These are phyloP conservation scores for Drosophila lacicola DNA, from an alignment of 2,888 invertebrate species.

Conservation along the genomic window DNA sequence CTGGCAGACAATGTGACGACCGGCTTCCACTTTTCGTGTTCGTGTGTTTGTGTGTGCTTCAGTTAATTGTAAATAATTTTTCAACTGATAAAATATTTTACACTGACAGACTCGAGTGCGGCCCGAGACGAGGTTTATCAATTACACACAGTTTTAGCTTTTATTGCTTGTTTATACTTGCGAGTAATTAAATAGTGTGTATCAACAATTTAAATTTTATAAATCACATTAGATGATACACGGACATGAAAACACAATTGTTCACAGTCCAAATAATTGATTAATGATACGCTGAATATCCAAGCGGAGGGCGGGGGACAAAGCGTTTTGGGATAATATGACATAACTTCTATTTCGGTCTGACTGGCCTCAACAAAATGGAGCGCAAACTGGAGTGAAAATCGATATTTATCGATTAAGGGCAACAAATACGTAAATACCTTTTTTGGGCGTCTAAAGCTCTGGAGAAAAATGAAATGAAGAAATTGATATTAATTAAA, in stretches of 20 bases:
- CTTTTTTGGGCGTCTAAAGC: too few relatives aligned
- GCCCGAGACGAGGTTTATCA: slow-evolving; percentile 4
- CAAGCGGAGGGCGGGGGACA: too few relatives aligned
- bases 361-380: too few relatives aligned
- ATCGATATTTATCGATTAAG: too few relatives aligned
- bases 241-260: neutral
- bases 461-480: too few relatives aligned
- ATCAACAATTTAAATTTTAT: neutral
- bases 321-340: too few relatives aligned
- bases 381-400: too few relatives aligned
- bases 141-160: slow-evolving; percentile 13
- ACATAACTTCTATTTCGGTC: too few relatives aligned
- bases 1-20: slow-evolving; percentile 69
- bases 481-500: too few relatives aligned
- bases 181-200: slow-evolving; percentile 11
- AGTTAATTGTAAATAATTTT: slow-evolving; percentile 60
- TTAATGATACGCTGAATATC: neutral
- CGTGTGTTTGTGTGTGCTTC: slow-evolving; percentile 25
- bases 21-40: slow-evolving; percentile 51
- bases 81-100: slow-evolving; percentile 60
- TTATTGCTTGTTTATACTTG: slow-evolving; percentile 19
- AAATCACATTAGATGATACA: neutral
- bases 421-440: too few relatives aligned
- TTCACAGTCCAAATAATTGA: neutral
- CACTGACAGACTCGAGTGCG: slow-evolving; percentile 29